Percentiles rank a stretch among this genome's conserved stretches.
Conservation (phyloP, 92 coral and sea anemone genomes). For the Epizoanthus scotinus region DNA sequence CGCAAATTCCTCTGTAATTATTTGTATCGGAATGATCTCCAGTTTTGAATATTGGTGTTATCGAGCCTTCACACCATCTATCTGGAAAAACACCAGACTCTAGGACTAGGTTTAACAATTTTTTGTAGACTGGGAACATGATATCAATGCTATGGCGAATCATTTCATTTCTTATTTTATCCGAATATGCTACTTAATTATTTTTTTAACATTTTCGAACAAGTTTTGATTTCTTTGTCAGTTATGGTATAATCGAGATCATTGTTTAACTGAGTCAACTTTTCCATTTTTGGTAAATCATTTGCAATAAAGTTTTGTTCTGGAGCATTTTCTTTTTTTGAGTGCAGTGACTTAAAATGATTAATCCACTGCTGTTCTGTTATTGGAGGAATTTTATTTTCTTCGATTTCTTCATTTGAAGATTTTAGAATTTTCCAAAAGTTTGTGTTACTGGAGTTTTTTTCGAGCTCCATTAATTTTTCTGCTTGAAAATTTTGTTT, state of each 20-base stretch:
- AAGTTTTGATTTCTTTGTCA: slow-evolving; percentile 34
- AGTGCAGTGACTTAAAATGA: slow-evolving; percentile 43
- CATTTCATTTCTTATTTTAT: slow-evolving; percentile 57
- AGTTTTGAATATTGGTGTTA: slow-evolving; percentile 50
- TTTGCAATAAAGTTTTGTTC: neutral
- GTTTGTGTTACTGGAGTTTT: slow-evolving; percentile 17
- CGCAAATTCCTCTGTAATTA: slow-evolving; percentile 11
- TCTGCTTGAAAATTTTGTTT: slow-evolving; percentile 29
- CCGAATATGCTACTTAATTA: slow-evolving; percentile 51
- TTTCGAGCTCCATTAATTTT: slow-evolving; percentile 35
- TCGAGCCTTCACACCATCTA: slow-evolving; percentile 46
- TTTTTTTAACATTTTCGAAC: slow-evolving; percentile 43
- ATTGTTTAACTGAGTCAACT: neutral
- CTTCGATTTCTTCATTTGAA: slow-evolving; percentile 37
- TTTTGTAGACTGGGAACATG: slow-evolving; percentile 30
- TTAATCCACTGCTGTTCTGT: slow-evolving; percentile 43
- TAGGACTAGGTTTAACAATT: slow-evolving; percentile 51
- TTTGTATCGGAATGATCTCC: slow-evolving; percentile 33
- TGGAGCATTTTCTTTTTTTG: neutral
- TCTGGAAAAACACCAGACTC: slow-evolving; percentile 49
- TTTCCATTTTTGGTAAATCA: neutral
- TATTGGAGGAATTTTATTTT: slow-evolving; percentile 34
- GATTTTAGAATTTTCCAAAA: slow-evolving; percentile 49
- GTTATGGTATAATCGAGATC: slow-evolving; percentile 22
- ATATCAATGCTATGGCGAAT: slow-evolving; percentile 37